Evolutionary conservation across 2,797 vertebrate genomes (phyloP).

Genomic region (Lacerta viridis): DNA sequence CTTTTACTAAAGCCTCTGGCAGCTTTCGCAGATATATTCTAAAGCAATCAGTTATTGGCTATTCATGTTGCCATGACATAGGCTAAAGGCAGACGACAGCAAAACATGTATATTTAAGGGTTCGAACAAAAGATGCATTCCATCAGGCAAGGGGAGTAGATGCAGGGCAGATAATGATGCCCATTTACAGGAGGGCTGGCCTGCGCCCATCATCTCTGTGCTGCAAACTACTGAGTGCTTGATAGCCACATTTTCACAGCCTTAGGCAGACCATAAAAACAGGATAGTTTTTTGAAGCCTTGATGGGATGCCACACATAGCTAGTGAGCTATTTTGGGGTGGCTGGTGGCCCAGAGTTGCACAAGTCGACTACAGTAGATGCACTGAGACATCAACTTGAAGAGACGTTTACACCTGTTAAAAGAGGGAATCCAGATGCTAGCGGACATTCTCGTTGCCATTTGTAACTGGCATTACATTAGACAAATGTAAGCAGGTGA

Average conservation of each 20-base stretch:
- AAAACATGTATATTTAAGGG: slow-evolving; percentile 44
- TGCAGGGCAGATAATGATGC: slow-evolving; percentile 17
- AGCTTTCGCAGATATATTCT: slow-evolving; percentile 33
- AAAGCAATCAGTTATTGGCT: slow-evolving; percentile 20
- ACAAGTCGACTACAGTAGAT: too few relatives aligned
- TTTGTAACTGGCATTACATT: background rate
- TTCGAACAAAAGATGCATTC: slow-evolving; percentile 28
- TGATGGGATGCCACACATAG: background rate
- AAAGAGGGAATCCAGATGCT: slow-evolving; percentile 25
- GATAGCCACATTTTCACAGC: background rate
- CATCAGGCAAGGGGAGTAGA: slow-evolving; percentile 6
- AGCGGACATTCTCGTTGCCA: background rate
- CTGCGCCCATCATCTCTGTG: background rate
- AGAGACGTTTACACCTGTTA: slow-evolving; percentile 24
- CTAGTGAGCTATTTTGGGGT: background rate
- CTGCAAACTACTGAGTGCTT: background rate
- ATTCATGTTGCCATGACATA: slow-evolving; percentile 48
- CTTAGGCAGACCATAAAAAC: background rate
- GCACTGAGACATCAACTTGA: background rate
- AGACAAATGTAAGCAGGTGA: background rate
- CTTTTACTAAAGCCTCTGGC: slow-evolving; percentile 53
- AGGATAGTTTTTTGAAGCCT: background rate
- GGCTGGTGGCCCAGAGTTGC: too few relatives aligned
- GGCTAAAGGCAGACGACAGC: slow-evolving; percentile 52
- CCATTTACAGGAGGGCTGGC: fast-evolving